phyloP scores from a whole-genome alignment of 2,797 vertebrate genomes.

The Limnodromus scolopaceus region DNA sequence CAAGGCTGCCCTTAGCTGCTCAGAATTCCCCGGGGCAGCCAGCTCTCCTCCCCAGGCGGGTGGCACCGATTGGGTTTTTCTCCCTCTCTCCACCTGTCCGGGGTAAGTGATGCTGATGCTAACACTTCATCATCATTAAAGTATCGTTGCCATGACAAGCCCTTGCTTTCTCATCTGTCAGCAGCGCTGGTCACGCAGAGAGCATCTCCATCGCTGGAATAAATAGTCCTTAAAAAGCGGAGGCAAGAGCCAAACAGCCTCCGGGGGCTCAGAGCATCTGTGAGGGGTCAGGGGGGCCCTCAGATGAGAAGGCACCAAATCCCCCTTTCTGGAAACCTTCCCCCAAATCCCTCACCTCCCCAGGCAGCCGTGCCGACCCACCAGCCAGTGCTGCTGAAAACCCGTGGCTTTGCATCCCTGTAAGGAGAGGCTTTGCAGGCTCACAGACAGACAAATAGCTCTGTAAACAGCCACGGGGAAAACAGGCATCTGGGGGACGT shows the following conservation, averaged over 20 bases:
- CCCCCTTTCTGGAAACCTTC: neutral
- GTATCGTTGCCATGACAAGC: neutral
- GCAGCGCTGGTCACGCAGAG: neutral
- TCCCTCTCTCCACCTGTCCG: neutral
- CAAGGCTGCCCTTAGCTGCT: neutral
- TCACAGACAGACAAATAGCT: neutral
- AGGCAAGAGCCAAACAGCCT: neutral
- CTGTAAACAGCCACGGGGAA: fast-evolving
- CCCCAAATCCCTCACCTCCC: neutral
- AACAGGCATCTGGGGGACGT: fast-evolving
- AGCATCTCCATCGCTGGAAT: neutral
- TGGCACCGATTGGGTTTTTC: fast-evolving
- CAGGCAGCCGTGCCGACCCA: neutral
- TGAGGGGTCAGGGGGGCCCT: neutral
- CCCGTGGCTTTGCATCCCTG: neutral
- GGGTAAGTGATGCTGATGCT: neutral
- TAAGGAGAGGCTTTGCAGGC: neutral
- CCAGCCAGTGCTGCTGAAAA: neutral
- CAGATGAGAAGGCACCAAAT: neutral
- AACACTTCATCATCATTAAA: slow-evolving; percentile 9
- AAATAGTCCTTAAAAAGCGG: neutral
- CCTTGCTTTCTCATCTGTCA: neutral
- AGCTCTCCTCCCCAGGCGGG: fast-evolving
- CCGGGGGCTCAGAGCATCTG: neutral
- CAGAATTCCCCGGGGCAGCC: neutral